Base-by-base conservation (phyloP, 2,797 vertebrate genomes). In the Gymnothorax javanicus region DNA sequence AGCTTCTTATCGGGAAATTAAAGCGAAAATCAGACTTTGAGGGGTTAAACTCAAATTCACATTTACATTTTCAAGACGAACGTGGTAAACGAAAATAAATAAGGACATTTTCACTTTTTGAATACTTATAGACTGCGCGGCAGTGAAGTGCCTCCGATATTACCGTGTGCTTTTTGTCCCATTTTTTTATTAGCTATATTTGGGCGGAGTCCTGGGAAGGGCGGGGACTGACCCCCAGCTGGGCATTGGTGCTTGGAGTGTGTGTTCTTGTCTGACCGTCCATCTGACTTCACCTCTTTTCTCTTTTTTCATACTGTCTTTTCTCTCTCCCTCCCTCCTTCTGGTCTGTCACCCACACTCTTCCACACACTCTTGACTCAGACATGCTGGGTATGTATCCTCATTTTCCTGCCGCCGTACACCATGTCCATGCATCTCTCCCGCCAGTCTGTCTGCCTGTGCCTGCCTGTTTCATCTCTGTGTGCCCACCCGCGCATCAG, bases 321-420 rank as follows among this genome's bases (percentile, higher is more conserved):
- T 89, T 89, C 89, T 92, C 90, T 92, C 88, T 85, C 87, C 89
- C 88, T 89, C 50, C 67, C 91, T 92, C 89, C 90, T 82, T 90
- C 88, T 91, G 91, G 90, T 92, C 88, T 85, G 87, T 90, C 89
- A 88, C 50, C 67, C 64, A 89, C 90, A 91, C 90, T 90, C 93
- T 91, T 91, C 85, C 93, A 92, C 94, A 83, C 81, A 95, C 91
- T 93, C 92, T 94, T 93, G 94, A 93, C 93, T 95, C 97, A 97
- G 97, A 97, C 95, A 95, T 97, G 94, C 95, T 97, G 97, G 97
- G 97, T 98, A 97, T 87, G 97, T 97, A 97, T 96, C 94, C 84
- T 91, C 91, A 23, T 23, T n/a, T 2, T n/a, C 3, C 62, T 67
- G 62, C n/a, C 20, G 60, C 60, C 89, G 90, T 90, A 82, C 93